Evolutionary conservation across 1,140 invertebrate species (phyloP), one percentile per base, ranked within the genome.

Genomic region (Drosophila murphyi): DNA sequence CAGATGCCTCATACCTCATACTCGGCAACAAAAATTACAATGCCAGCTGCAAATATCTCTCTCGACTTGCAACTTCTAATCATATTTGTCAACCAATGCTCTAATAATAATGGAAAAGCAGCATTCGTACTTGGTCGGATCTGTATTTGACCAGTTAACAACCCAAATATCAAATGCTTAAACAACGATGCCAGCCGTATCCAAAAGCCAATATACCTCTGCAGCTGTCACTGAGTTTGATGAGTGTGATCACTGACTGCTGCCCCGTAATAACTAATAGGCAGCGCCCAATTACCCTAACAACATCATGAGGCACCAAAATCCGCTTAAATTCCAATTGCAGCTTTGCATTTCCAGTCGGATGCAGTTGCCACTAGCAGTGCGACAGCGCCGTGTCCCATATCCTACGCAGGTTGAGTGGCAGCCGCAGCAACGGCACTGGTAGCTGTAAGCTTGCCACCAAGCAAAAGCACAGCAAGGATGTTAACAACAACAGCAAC

Each of bases 321-420:
- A 73, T 55, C 71, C 64, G 64, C 71, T 73, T 73, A 69, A 69
- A 61, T 48, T 60, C 43, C 71, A 67, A 61, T 61, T 73, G 70
- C 63, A 68, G 63, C 20, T 60, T 52, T 72, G 57, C 70, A 57
- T 59, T 67, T 52, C 45, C 20, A 20, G 20, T 20, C 20, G 20
- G 20, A 20, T 20, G 20, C 45, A 50, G 47, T 56, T 39, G 12
- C 34, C 47, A 5, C 31, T 55, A 7, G 59, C 35, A 4, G 32
- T 37, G 39, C 29, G 5, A 41, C 47, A n/a, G 20, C 28, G 45
- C 45, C 45, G 5, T 28, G 45, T 28, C 8, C 29, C 6, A 7
- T 31, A 20, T 20, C 20, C 20, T 20, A 28, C 34, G 12, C 43
- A 32, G 39, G 12, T 45, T 31, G 39, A 47, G 62, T 20, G 20